Evolutionary conservation across 1,140 invertebrate species (phyloP).

Genomic region (Marisa cornuarietis): DNA sequence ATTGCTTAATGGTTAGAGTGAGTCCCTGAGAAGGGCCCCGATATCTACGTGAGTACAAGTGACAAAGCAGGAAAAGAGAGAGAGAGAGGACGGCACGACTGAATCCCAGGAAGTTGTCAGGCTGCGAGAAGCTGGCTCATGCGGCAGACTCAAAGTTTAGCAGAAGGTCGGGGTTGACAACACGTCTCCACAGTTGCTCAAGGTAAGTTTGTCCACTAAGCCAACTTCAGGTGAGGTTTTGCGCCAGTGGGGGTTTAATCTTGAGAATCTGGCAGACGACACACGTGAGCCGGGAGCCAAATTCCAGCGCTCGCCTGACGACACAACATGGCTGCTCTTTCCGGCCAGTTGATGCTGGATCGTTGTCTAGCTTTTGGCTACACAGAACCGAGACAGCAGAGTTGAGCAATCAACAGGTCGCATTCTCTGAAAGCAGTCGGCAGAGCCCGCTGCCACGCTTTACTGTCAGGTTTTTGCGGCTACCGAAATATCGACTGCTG

Average conservation of each 20-base stretch:
- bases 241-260: not conserved
- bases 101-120: conserved; percentile 5
- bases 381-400: no score
- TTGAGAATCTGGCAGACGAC: conserved; percentile 7
- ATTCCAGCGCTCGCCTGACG: conserved; percentile 2
- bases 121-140: not conserved
- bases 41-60: conserved; percentile 4
- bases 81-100: not conserved
- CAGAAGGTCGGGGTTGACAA: not conserved
- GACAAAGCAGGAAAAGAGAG: conserved; percentile 9
- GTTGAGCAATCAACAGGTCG: no score
- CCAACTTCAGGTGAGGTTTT: not conserved
- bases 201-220: conserved; percentile 4
- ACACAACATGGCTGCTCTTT: conserved; percentile 7
- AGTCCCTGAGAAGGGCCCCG: not conserved
- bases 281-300: conserved; percentile 6
- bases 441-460: no score
- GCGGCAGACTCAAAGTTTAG: not conserved
- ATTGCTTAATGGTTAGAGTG: not conserved
- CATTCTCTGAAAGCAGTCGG: no score
- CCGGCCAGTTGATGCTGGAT: not conserved
- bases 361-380: no score
- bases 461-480: no score
- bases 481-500: no score
- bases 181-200: not conserved